A percentile compares a stretch with the other conserved stretches of the same genome.
These are phyloP conservation scores for Pungitius pungitius DNA, from an alignment of 2,113 vertebrate species.

Conservation along the genomic window DNA sequence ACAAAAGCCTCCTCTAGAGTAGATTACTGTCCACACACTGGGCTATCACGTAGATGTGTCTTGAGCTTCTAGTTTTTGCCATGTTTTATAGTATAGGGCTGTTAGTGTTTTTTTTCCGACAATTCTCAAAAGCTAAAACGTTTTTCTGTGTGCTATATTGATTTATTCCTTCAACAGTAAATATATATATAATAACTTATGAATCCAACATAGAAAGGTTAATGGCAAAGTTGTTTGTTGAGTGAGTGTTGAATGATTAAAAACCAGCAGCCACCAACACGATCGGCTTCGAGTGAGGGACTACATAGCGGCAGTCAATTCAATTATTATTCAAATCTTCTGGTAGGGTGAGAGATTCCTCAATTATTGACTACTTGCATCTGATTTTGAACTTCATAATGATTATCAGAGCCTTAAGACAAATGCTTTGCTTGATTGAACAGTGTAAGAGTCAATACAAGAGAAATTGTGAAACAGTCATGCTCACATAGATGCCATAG, in stretches of 20 bases:
- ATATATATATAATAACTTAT: too few species aligned
- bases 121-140: too few species aligned
- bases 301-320: not conserved
- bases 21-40: too few species aligned
- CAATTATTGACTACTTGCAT: not conserved
- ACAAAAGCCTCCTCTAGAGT: too few species aligned
- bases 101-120: too few species aligned
- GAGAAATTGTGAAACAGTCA: not conserved
- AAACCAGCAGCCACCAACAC: not conserved
- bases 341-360: not conserved
- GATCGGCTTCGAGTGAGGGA: not conserved
- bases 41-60: too few species aligned
- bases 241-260: not conserved
- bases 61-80: too few species aligned
- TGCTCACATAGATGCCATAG: not conserved
- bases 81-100: too few species aligned
- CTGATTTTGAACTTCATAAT: not conserved
- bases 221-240: not conserved
- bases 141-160: too few species aligned
- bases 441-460: not conserved
- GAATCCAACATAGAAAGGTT: not conserved
- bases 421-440: not conserved
- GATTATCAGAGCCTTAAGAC: not conserved
- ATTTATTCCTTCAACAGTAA: too few species aligned
- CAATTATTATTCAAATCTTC: conserved; percentile 8